A percentile compares a stretch with the other conserved stretches of the same genome.
Conservation (phyloP, 2,888 invertebrate genomes). For the Onthophagus sagittarius region DNA sequence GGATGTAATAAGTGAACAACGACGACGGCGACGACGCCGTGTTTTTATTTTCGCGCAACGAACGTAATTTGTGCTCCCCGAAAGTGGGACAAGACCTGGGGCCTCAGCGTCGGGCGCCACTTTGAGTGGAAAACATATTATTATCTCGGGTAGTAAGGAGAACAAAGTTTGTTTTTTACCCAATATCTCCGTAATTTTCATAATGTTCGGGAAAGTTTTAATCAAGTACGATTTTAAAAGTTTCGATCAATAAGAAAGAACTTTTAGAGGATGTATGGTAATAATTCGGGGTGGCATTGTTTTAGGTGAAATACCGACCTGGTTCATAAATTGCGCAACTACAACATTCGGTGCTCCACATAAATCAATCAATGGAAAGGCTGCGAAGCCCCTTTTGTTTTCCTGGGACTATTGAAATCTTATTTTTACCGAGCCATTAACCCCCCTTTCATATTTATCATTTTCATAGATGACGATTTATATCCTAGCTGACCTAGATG, state of each 20-base stretch:
- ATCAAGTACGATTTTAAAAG: not conserved
- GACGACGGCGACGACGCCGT: not conserved
- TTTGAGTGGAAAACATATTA: not conserved
- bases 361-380: not conserved
- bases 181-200: not conserved
- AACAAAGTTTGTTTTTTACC: not conserved
- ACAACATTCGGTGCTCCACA: not conserved
- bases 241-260: too few relatives aligned
- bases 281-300: not conserved
- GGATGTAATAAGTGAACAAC: slow-evolving; percentile 4
- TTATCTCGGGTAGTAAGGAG: not conserved
- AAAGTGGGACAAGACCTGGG: not conserved
- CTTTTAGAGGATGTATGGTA: too few relatives aligned
- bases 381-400: not conserved
- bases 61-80: slow-evolving; percentile 9
- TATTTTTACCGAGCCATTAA: not conserved
- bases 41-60: slow-evolving; percentile 4
- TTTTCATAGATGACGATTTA: not conserved
- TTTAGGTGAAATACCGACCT: not conserved
- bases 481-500: not conserved
- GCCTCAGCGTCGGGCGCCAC: not conserved
- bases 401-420: not conserved
- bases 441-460: not conserved
- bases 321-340: not conserved
- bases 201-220: not conserved